These are phyloP conservation scores for Spilosoma lubricipeda DNA, from an alignment of 2,888 invertebrate genomes.

Conservation along the genomic window DNA sequence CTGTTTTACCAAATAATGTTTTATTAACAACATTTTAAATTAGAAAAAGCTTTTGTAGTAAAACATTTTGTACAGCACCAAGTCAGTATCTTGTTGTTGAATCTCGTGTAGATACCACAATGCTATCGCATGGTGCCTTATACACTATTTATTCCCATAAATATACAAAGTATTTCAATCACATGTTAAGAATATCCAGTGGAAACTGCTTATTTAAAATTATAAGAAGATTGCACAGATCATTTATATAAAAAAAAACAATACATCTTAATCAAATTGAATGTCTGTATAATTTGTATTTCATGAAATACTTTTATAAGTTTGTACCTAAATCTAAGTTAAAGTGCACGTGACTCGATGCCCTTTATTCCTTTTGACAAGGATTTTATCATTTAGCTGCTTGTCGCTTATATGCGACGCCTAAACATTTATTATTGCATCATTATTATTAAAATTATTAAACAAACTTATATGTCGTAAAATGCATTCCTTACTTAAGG, in stretches of 20 bases:
- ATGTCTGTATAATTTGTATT: slow-evolving; percentile 7
- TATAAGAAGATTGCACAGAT: slow-evolving; percentile 7
- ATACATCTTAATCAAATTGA: slow-evolving; percentile 1
- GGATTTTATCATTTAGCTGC: not conserved
- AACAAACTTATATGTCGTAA: not conserved
- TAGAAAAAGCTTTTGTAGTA: not conserved
- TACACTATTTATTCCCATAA: slow-evolving; percentile 2
- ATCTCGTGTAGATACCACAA: not conserved
- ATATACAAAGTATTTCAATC: slow-evolving; percentile 3
- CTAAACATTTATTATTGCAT: slow-evolving; percentile 2
- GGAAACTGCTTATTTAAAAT: not conserved
- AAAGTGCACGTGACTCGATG: not conserved
- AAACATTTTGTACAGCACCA: not conserved
- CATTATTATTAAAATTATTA: slow-evolving; percentile 4
- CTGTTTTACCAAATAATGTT: not conserved
- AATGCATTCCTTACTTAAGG: not conserved
- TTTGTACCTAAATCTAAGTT: slow-evolving; percentile 1
- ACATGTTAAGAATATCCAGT: not conserved
- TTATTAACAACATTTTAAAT: not conserved
- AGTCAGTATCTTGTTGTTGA: not conserved
- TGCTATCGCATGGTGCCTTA: not conserved
- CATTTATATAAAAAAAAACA: slow-evolving; percentile 1
- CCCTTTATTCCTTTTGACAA: not conserved
- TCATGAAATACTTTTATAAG: slow-evolving; percentile 5
- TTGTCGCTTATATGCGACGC: not conserved